Percentiles rank a stretch among this genome's conserved stretches.
These are phyloP conservation scores for Vimba vimba DNA, from an alignment of 2,113 vertebrate genomes.

Conservation along the genomic window DNA sequence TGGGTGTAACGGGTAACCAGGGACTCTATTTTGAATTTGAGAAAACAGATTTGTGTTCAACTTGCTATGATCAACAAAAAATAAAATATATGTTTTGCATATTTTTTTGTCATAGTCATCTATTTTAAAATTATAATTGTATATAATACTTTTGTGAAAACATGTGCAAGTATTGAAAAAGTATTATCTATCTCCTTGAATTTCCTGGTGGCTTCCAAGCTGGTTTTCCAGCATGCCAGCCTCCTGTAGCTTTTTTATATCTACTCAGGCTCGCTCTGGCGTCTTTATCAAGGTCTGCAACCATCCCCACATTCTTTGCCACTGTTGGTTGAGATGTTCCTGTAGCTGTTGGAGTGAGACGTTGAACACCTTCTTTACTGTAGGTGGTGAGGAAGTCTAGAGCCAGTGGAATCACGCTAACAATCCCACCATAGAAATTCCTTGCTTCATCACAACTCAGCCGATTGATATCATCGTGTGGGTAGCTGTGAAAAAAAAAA, in stretches of 20 bases:
- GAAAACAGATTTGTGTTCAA: constrained; percentile 47
- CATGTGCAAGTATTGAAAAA: neutral
- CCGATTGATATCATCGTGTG: constrained; percentile 78
- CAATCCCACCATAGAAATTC: constrained; percentile 79
- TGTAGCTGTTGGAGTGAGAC: neutral
- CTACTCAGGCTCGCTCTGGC: neutral
- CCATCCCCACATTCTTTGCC: neutral
- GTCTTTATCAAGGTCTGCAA: neutral
- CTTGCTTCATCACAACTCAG: constrained; percentile 80
- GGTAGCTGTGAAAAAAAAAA: constrained; percentile 71
- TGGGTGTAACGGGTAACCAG: constrained; percentile 47
- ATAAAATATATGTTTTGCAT: constrained; percentile 60
- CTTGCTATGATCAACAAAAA: constrained; percentile 58
- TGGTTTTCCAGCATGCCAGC: constrained; percentile 51
- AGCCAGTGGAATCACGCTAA: constrained; percentile 79
- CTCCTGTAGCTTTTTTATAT: neutral
- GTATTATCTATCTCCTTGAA: constrained; percentile 1
- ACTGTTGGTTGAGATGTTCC: neutral
- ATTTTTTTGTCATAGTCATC: constrained; percentile 32
- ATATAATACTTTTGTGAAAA: neutral
- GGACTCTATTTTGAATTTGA: constrained; percentile 52
- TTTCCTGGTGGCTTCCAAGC: constrained; percentile 57
- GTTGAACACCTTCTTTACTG: neutral
- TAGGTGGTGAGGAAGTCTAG: constrained; percentile 74
- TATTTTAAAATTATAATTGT: neutral